phyloP scores from a whole-genome alignment of 92 coral and sea anemone species.

The Actinernus sp. region DNA sequence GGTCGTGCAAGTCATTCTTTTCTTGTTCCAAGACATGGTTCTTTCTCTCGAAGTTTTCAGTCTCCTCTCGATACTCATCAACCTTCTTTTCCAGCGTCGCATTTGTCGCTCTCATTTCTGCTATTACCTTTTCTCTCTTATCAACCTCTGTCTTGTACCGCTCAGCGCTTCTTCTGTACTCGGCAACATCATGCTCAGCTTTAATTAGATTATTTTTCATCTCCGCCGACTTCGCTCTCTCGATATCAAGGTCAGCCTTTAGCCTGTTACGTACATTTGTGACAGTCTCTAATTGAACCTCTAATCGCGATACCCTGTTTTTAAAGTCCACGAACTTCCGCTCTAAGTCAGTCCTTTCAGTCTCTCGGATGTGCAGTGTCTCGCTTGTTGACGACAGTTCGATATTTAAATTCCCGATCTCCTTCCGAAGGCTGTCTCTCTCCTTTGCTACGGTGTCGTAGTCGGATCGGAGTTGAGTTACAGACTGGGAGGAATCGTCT shows the following conservation, averaged over 20 bases:
- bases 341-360: slow-evolving; percentile 69
- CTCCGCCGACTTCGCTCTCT: slow-evolving; percentile 65
- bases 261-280: slow-evolving; percentile 62
- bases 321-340: slow-evolving; percentile 50
- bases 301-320: slow-evolving; percentile 64
- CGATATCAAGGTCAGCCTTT: slow-evolving; percentile 81
- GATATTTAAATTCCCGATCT: slow-evolving; percentile 53
- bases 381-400: slow-evolving; percentile 54
- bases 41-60: slow-evolving; percentile 74
- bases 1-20: slow-evolving; percentile 81
- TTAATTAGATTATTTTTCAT: slow-evolving; percentile 73
- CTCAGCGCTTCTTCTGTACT: slow-evolving; percentile 71
- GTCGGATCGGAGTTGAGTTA: slow-evolving; percentile 61
- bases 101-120: slow-evolving; percentile 77
- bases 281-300: slow-evolving; percentile 70
- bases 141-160: slow-evolving; percentile 85
- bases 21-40: slow-evolving; percentile 83
- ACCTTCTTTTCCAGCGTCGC: slow-evolving; percentile 79
- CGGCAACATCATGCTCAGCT: slow-evolving; percentile 77
- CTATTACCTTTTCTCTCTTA: slow-evolving; percentile 83
- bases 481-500: slow-evolving; percentile 51
- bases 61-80: slow-evolving; percentile 80
- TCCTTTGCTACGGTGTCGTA: slow-evolving; percentile 64
- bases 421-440: slow-evolving; percentile 80
- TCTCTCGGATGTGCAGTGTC: slow-evolving; percentile 52